Conservation (phyloP, 2,888 invertebrate genomes). For the Scaptomyza parva region DNA sequence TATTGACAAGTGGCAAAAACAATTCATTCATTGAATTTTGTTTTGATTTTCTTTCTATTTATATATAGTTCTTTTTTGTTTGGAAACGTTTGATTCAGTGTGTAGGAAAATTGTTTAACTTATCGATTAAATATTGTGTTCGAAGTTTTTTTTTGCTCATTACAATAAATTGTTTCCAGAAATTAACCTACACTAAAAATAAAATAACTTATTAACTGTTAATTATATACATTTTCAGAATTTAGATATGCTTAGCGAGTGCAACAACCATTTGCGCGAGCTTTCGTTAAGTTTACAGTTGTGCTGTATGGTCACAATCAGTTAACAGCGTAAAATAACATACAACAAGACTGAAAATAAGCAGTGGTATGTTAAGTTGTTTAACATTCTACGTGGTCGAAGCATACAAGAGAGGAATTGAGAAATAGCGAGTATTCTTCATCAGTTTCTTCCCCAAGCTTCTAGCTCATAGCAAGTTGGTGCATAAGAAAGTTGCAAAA, state of each 20-base stretch:
- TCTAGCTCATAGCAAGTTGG: too few relatives aligned
- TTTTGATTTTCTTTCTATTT: constrained; percentile 41
- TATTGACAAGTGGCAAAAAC: constrained; percentile 75
- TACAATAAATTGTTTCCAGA: not conserved
- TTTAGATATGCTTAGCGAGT: constrained; percentile 34
- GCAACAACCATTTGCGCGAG: constrained; percentile 29
- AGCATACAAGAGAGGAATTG: too few relatives aligned
- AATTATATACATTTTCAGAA: constrained; percentile 23
- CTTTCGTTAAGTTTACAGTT: constrained; percentile 27
- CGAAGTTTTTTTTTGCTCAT: constrained; percentile 3
- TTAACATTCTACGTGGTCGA: too few relatives aligned
- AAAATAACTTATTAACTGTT: not conserved
- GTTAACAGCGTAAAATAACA: too few relatives aligned
- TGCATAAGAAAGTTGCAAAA: too few relatives aligned
- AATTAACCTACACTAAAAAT: not conserved
- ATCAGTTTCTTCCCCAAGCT: too few relatives aligned
- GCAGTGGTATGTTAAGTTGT: too few relatives aligned
- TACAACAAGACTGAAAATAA: too few relatives aligned
- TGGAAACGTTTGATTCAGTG: constrained; percentile 13
- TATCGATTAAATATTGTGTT: constrained; percentile 20
- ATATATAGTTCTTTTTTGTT: constrained; percentile 11
- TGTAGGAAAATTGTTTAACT: constrained; percentile 31
- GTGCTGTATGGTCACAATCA: too few relatives aligned
- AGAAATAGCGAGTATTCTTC: too few relatives aligned
- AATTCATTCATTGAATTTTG: constrained; percentile 69